Base-by-base conservation (phyloP, 2,888 invertebrate genomes). In the Callinectes sapidus region DNA sequence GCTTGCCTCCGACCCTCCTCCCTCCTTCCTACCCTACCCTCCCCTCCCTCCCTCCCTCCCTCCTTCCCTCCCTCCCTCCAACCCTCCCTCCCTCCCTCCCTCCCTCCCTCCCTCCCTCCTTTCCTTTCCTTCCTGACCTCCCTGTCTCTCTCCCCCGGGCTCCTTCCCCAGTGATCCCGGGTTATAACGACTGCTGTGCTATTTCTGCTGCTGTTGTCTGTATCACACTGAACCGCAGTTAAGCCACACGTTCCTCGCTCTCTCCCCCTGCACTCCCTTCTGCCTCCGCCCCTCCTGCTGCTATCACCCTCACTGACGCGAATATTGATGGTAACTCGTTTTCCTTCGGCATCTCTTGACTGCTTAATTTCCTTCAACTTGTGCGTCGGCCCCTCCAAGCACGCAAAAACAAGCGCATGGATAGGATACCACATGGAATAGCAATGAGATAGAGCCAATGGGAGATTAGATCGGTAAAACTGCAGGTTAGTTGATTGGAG, bases 171-270 rank as follows among this genome's bases (percentile, higher is more conserved):
- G 23, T 61, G 61, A 61, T 71, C 71, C 71, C n/a, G 23, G n/a
- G 71, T 71, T 71, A 5, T 71, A 71, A 71, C 5, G 28, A 71
- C 28, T 8, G 71, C 28, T 71, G 71, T 28, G 71, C 71, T 71
- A 71, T 71, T 71, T 10, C 28, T 71, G 71, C 23, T 71, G 71
- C 28, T 71, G 71, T 71, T 71, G 23, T 71, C 23, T 28, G 71
- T 71, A 71, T 71, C 71, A 61, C 61, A 61, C 61, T 18, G 2
- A 87, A 87, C 42, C 87, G 54, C 87, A 39, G 87, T 54, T 48
- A 2, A 23, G 18, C 23, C n/a, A 16, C 48, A 16, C 55, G 28
- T 32, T 32, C 54, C 88, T 88, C 61, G n/a, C 61, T 61, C 55
- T 16, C 88, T 48, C 8, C 2, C n/a, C n/a, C n/a, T n/a, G n/a